These are phyloP conservation scores for Callocephalon fimbriatum DNA, from an alignment of 2,113 vertebrate species.

Conservation along the genomic window DNA sequence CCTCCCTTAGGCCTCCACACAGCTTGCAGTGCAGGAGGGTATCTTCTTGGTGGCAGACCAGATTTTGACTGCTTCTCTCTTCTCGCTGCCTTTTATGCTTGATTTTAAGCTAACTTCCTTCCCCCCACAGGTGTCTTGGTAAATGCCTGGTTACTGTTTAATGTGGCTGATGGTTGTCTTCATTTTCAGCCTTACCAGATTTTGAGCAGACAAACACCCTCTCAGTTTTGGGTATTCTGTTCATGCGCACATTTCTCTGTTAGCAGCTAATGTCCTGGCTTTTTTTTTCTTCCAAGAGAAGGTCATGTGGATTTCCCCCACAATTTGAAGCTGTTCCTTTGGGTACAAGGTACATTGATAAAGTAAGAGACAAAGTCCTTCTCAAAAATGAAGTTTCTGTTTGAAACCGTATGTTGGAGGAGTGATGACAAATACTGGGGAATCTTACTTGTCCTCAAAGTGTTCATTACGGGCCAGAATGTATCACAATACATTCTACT, in stretches of 20 bases:
- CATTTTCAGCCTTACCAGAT: neutral
- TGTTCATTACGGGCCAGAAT: neutral
- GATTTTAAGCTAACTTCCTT: neutral
- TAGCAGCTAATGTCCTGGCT: neutral
- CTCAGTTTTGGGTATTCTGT: neutral
- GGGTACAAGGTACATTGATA: neutral
- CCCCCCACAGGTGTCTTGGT: neutral
- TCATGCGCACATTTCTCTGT: neutral
- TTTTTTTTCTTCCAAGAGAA: neutral
- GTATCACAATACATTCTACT: neutral
- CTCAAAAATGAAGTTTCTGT: neutral
- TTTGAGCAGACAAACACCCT: neutral
- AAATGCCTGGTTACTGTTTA: neutral
- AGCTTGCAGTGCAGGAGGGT: neutral
- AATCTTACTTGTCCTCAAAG: neutral
- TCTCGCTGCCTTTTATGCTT: neutral
- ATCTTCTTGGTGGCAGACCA: neutral
- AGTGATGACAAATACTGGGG: neutral
- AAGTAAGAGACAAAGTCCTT: neutral
- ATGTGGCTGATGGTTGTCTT: neutral
- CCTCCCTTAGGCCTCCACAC: neutral
- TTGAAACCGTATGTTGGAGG: neutral
- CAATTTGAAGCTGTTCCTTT: neutral
- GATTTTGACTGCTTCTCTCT: neutral
- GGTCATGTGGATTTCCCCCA: neutral